These are phyloP conservation scores for Halesus radiatus DNA, from an alignment of 1,140 invertebrate genomes.

Conservation along the genomic window DNA sequence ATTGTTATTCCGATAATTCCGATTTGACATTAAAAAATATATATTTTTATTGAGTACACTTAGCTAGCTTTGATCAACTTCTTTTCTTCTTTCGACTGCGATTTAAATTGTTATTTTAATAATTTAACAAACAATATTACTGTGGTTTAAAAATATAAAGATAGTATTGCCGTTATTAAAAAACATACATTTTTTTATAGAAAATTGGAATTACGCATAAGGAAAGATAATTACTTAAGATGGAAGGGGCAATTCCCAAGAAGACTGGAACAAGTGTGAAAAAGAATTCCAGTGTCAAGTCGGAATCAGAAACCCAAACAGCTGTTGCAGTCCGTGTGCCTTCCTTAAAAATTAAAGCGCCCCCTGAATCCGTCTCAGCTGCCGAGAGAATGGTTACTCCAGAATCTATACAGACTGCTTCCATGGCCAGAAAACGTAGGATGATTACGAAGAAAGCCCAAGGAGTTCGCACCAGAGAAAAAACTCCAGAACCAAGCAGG, in stretches of 20 bases:
- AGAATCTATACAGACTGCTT: conserved; percentile 65
- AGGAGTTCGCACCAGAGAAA: conserved; percentile 69
- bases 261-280: conserved; percentile 42
- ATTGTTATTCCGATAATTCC: no score
- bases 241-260: conserved; percentile 35
- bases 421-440: conserved; percentile 67
- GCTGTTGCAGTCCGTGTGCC: conserved; percentile 55
- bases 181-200: conserved; percentile 20
- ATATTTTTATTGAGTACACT: neutral
- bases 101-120: neutral
- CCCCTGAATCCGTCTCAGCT: conserved; percentile 54
- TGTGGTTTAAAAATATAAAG: neutral
- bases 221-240: conserved; percentile 5
- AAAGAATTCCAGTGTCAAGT: conserved; percentile 57
- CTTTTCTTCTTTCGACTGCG: neutral
- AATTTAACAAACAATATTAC: neutral
- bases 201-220: neutral
- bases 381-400: conserved; percentile 63
- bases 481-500: conserved; percentile 71
- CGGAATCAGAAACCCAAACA: conserved; percentile 64
- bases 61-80: neutral
- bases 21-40: neutral
- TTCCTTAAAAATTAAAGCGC: conserved; percentile 54
- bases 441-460: conserved; percentile 70
- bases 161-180: neutral